These are phyloP conservation scores for Chascanopsetta lugubris DNA, from an alignment of 2,113 vertebrate species.

Conservation along the genomic window DNA sequence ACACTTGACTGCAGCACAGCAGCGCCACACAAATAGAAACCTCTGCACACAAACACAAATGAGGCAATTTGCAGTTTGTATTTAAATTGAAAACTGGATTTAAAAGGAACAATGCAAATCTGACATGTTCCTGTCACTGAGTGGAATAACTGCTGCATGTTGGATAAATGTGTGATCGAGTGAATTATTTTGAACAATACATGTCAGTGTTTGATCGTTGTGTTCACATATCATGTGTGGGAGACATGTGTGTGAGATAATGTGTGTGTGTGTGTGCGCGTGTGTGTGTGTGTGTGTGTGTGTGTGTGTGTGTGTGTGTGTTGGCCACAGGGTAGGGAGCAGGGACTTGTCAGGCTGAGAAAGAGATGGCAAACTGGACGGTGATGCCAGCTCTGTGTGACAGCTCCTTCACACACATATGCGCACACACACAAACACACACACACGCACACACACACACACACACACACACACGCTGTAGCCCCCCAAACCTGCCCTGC, in stretches of 20 bases:
- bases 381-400: constrained; percentile 75
- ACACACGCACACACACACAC: constrained; percentile 37
- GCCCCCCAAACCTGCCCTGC: constrained; percentile 59
- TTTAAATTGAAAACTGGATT: constrained; percentile 29
- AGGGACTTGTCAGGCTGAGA: constrained; percentile 77
- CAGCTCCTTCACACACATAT: constrained; percentile 73
- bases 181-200: constrained; percentile 24
- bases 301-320: constrained; percentile 33
- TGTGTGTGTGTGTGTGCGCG: constrained; percentile 26
- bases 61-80: constrained; percentile 25
- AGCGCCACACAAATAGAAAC: constrained; percentile 27
- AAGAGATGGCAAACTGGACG: constrained; percentile 75
- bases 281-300: constrained; percentile 41
- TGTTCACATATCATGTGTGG: constrained; percentile 44
- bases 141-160: constrained; percentile 11
- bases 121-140: constrained; percentile 37
- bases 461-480: constrained; percentile 38
- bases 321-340: constrained; percentile 65
- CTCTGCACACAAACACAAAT: constrained; percentile 18
- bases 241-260: constrained; percentile 1
- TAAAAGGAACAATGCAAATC: constrained; percentile 40
- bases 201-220: constrained; percentile 13
- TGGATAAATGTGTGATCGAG: neutral
- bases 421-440: constrained; percentile 41
- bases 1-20: neutral